Percentiles rank a stretch among this genome's conserved stretches.
Conservation (phyloP, 2,797 vertebrate genomes). For the Sebastes elongatus region DNA sequence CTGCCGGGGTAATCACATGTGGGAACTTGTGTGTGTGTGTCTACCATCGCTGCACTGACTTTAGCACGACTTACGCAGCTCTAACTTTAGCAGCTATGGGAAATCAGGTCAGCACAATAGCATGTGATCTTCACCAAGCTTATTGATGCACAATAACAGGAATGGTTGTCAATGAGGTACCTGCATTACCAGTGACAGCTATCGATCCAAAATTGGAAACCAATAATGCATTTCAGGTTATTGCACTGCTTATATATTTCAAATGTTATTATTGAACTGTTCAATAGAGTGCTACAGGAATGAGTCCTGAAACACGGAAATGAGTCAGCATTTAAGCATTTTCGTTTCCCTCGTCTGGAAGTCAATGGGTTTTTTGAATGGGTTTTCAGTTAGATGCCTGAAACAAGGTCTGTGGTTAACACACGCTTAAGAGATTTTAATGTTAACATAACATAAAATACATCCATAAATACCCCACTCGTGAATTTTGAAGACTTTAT, state of each 20-base stretch:
- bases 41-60: conserved; percentile 21
- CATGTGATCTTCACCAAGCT: conserved; percentile 13
- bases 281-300: not conserved
- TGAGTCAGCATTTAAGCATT: not conserved
- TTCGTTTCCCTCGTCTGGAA: not conserved
- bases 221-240: conserved; percentile 33
- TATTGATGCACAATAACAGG: conserved; percentile 38
- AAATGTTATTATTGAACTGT: conserved; percentile 4
- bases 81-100: conserved; percentile 16
- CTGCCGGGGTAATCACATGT: conserved; percentile 59
- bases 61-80: conserved; percentile 8
- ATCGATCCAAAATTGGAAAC: conserved; percentile 16
- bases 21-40: conserved; percentile 32
- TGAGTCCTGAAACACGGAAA: not conserved
- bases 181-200: not conserved
- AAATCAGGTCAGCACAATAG: conserved; percentile 52
- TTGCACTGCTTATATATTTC: conserved; percentile 6
- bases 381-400: not conserved
- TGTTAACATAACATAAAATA: not conserved
- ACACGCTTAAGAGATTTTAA: not conserved
- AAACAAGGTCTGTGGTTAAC: not conserved
- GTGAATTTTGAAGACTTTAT: not conserved
- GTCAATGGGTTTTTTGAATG: not conserved
- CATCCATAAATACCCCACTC: not conserved
- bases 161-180: conserved; percentile 34